Base-by-base conservation (phyloP, 2,113 vertebrate species). In the Callipepla squamata region DNA sequence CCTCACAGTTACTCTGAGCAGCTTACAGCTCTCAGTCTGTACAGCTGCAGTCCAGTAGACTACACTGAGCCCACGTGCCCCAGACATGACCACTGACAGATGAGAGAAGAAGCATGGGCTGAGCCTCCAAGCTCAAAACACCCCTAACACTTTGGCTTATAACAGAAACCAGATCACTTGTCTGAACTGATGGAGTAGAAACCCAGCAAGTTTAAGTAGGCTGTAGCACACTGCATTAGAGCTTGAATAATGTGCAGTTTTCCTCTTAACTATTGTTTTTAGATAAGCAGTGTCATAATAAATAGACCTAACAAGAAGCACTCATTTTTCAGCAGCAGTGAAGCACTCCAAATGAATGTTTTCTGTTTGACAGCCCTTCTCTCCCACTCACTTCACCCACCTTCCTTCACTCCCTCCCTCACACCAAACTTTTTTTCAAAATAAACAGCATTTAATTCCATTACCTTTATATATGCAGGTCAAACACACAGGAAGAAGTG, bases 71-170 rank as follows among this genome's bases (percentile, higher is more conserved):
- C 30, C 48, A 75, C 50, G 32, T 20, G 69, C 44, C 68, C 47
- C 0, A 3, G 40, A 68, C 34, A 45, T 0, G 2, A 34, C 25
- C 53, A 45, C 44, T 0, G 1, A 75, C 7, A 78, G 42, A 55
- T 0, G 30, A 13, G 28, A 72, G 4, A 7, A 80, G 77, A 74
- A 81, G 51, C 40, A 70, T n/a, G 32, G 65, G 58, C 36, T 16
- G 0, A 13, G 63, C n/a, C 48, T 57, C 70, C 48, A 75, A 72
- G 62, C 32, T 79, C 42, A 61, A 78, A 75, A 61, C 57, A 70
- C 32, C 66, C 9, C 44, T 61, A 75, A 70, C 32, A 51, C 17
- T 92, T 77, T 21, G 28, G 51, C 21, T 47, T 42, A 8, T 0
- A 32, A 73, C 69, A 68, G 28, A 89, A 92, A 85, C 4, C 7